Base-by-base conservation (phyloP, 2,888 invertebrate genomes). In the Lucinisca nassula region DNA sequence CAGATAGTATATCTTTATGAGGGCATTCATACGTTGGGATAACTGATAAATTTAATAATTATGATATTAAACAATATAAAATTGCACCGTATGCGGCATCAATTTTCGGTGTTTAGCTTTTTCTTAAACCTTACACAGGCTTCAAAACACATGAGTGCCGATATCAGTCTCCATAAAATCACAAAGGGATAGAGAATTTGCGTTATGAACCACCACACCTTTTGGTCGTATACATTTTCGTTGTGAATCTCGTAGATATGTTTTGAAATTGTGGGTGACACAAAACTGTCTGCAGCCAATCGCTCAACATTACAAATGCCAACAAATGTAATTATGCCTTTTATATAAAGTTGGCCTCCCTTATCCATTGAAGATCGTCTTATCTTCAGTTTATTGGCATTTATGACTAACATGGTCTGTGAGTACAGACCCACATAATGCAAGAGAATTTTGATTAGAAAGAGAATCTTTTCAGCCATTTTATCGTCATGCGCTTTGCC, bases 131-230 rank as follows among this genome's bases (percentile, higher is more conserved):
- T 78, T 32, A 38, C 27, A 21, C 45, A 40, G 45, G 40, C 45
- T 38, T 79, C 37, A 51, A 37, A 79, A 21, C 70, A 72, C 72
- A 79, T 30, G 21, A 70, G 17, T 12, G 79, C 49, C 0, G 72
- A 37, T 32, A 45, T 12, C 10, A 79, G 27, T 51, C 79, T 40
- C 35, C 49, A 72, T 17, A 79, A 45, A 8, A 45, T 72, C 21
- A 79, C 72, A 2, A 79, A 21, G 35, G 79, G 79, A 72, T 37
- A 79, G 12, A 79, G 32, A 51, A 72, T 12, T n/a, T 79, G 45
- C n/a, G 37, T 45, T n/a, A 79, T 70, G 35, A 79, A 32, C 72
- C 79, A 79, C 79, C 79, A 79, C 24, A 45, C 72, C 45, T 35
- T 49, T 12, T 45, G 32, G n/a, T 72, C 79, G 35, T 51, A 72